These are phyloP conservation scores for Mesopsocus fuscifrons DNA, from an alignment of 2,888 invertebrate genomes.

Conservation along the genomic window DNA sequence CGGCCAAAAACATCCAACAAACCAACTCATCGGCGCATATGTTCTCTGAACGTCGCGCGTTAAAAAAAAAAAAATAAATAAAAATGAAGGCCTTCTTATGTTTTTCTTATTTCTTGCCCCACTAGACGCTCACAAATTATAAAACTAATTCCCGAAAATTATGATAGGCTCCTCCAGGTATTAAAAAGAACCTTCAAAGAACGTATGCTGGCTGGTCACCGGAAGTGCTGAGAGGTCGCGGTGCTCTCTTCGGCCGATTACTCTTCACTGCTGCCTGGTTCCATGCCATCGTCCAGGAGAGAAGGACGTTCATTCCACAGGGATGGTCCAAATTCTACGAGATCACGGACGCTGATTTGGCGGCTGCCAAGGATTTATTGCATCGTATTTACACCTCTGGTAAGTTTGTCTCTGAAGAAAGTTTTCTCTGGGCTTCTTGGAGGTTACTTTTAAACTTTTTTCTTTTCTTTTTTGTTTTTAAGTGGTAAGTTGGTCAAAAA, in stretches of 20 bases:
- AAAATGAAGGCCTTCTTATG: too few species aligned
- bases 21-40: too few species aligned
- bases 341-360: slow-evolving; percentile 63
- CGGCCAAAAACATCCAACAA: too few species aligned
- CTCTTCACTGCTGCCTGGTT: slow-evolving; percentile 66
- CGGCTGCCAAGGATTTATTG: slow-evolving; percentile 47
- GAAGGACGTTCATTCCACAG: slow-evolving; percentile 81
- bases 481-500: slow-evolving; percentile 5
- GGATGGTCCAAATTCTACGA: slow-evolving; percentile 84
- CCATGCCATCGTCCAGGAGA: slow-evolving; percentile 79
- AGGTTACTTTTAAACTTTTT: not conserved
- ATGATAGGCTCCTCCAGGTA: slow-evolving; percentile 72
- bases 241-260: slow-evolving; percentile 25
- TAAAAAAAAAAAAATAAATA: too few species aligned
- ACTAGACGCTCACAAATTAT: too few species aligned
- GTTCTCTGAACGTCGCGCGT: too few species aligned
- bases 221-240: slow-evolving; percentile 21
- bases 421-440: too few species aligned
- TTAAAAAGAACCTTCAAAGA: slow-evolving; percentile 59
- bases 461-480: slow-evolving; percentile 4
- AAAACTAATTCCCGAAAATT: too few species aligned
- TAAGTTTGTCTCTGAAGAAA: too few species aligned
- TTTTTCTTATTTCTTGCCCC: too few species aligned
- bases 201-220: slow-evolving; percentile 52
- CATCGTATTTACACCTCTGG: slow-evolving; percentile 17